Percentiles rank a stretch among this genome's conserved stretches.
phyloP scores from a whole-genome alignment of 2,113 vertebrate species.

The Ochotona princeps region DNA sequence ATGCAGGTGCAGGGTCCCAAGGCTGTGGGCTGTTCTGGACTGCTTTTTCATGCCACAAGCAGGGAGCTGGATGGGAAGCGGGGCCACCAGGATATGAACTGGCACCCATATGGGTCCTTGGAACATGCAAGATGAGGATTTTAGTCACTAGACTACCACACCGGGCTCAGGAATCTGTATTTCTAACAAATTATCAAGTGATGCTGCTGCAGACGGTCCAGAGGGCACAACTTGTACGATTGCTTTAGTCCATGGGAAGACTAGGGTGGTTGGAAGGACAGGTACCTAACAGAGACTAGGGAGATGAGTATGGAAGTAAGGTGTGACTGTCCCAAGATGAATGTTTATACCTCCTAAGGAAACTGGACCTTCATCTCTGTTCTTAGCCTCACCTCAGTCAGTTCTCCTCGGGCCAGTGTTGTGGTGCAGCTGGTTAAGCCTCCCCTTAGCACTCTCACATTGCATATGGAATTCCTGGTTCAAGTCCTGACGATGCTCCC shows the following conservation, averaged over 20 bases:
- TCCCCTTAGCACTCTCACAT: no score
- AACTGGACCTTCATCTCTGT: not conserved
- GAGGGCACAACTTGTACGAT: not conserved
- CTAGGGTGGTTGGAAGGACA: not conserved
- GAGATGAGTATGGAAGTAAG: not conserved
- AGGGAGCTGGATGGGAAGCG: no score
- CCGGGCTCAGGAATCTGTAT: not conserved
- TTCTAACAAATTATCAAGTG: not conserved
- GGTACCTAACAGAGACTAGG: not conserved
- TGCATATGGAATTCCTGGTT: no score
- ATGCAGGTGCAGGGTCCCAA: no score
- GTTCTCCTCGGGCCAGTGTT: not conserved
- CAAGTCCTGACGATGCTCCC: no score
- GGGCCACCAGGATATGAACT: no score
- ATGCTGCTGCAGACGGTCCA: not conserved
- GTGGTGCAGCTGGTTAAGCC: no score
- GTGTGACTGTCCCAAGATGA: not conserved
- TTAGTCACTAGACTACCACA: no score
- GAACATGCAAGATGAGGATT: no score
- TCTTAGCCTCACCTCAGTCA: not conserved
- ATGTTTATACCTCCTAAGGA: not conserved
- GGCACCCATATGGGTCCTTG: no score
- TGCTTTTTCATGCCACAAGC: no score
- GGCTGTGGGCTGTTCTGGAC: no score
- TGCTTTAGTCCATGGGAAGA: not conserved